These are phyloP conservation scores for Cyprinella venusta DNA, from an alignment of 2,797 vertebrate species.

Conservation along the genomic window DNA sequence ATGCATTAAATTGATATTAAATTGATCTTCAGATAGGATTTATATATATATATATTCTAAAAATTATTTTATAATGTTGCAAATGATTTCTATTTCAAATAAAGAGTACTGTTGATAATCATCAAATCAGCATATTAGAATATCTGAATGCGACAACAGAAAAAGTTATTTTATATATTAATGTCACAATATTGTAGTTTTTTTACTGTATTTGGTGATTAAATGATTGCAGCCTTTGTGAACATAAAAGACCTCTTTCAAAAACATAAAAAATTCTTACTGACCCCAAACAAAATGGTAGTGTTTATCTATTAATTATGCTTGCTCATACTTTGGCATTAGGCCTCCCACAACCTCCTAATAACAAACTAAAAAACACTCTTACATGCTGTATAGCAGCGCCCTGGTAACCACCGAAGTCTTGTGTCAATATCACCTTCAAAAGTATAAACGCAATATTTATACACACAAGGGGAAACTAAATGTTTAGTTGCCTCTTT, in stretches of 20 bases:
- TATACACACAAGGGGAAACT: background rate
- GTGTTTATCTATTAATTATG: background rate
- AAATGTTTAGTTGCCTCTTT: constrained; percentile 21
- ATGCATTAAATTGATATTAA: background rate
- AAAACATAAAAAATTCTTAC: background rate
- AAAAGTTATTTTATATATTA: background rate
- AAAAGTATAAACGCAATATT: background rate
- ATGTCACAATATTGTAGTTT: background rate
- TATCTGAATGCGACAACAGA: background rate
- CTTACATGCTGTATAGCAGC: background rate
- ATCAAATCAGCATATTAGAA: background rate
- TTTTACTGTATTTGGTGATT: background rate
- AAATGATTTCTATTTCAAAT: too few relatives aligned
- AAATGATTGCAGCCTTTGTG: background rate
- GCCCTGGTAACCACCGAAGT: background rate
- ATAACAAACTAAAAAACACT: background rate
- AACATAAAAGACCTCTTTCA: background rate
- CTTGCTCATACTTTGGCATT: background rate
- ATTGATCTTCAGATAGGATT: background rate
- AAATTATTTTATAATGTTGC: too few relatives aligned
- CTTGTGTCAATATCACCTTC: background rate
- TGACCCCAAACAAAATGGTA: background rate
- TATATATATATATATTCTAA: too few relatives aligned
- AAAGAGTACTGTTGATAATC: background rate
- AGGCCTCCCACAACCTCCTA: background rate